These are phyloP conservation scores for Latheticus oryzae DNA, from an alignment of 2,888 invertebrate species.

Conservation along the genomic window DNA sequence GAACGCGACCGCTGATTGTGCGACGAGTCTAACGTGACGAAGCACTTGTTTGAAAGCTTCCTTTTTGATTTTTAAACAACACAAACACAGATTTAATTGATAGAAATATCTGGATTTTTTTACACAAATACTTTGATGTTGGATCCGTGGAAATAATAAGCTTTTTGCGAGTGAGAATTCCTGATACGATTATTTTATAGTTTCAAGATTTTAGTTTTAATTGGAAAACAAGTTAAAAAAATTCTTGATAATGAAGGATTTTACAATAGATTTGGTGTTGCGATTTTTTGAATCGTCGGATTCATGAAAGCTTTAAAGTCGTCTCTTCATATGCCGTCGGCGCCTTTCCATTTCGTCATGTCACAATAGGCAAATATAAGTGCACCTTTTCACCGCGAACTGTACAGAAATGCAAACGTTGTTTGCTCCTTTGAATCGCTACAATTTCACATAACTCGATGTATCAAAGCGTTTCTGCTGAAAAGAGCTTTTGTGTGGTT, in stretches of 20 bases:
- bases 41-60: conserved; percentile 8
- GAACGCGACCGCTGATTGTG: conserved; percentile 33
- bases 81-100: too few relatives aligned
- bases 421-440: conserved; percentile 20
- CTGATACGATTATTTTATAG: too few relatives aligned
- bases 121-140: too few relatives aligned
- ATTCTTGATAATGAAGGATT: too few relatives aligned
- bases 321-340: conserved; percentile 9
- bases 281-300: too few relatives aligned
- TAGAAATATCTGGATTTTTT: too few relatives aligned
- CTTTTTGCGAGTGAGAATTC: too few relatives aligned
- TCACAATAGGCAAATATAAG: conserved; percentile 5
- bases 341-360: conserved; percentile 1
- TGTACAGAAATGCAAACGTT: conserved; percentile 7
- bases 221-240: too few relatives aligned
- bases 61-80: neutral
- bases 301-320: too few relatives aligned
- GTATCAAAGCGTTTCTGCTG: conserved; percentile 6
- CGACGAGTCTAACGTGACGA: conserved; percentile 25
- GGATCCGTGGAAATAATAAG: too few relatives aligned
- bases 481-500: conserved; percentile 10
- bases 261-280: too few relatives aligned
- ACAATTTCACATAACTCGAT: conserved; percentile 8
- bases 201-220: too few relatives aligned
- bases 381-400: conserved; percentile 9